A percentile compares a stretch with the other conserved stretches of the same genome.
These are phyloP conservation scores for Drepanosiphum platanoidis DNA, from an alignment of 2,888 invertebrate species.

Conservation along the genomic window DNA sequence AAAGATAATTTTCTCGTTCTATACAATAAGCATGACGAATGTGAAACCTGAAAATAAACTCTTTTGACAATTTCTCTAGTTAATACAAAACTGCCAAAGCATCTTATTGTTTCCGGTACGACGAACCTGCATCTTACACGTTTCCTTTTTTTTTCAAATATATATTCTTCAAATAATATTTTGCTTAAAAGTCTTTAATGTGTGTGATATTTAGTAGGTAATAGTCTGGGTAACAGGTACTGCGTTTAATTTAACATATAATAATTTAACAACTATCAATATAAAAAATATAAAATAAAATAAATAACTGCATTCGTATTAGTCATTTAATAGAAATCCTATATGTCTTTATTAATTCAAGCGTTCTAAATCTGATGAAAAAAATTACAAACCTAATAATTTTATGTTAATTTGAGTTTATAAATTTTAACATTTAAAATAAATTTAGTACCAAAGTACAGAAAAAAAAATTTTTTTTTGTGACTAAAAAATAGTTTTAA, in stretches of 20 bases:
- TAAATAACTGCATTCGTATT: too few relatives aligned
- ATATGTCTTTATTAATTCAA: too few relatives aligned
- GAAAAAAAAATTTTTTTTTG: too few relatives aligned
- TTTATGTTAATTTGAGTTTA: too few relatives aligned
- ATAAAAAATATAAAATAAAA: too few relatives aligned
- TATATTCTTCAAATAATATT: slow-evolving; percentile 1
- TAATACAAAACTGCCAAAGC: slow-evolving; percentile 8
- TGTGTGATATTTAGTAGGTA: background rate
- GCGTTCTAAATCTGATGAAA: too few relatives aligned
- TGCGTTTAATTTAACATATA: background rate
- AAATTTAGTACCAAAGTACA: too few relatives aligned
- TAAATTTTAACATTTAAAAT: too few relatives aligned
- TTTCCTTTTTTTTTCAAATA: slow-evolving; percentile 3
- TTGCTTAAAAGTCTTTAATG: background rate
- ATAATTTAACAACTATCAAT: too few relatives aligned
- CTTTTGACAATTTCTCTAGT: slow-evolving; percentile 18
- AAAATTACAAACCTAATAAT: too few relatives aligned
- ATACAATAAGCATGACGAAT: slow-evolving; percentile 35
- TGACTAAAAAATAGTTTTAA: too few relatives aligned
- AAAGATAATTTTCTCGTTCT: slow-evolving; percentile 8
- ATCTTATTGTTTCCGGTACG: slow-evolving; percentile 34
- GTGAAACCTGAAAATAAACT: slow-evolving; percentile 44
- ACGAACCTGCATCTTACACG: background rate
- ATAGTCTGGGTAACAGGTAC: background rate
- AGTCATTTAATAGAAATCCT: too few relatives aligned